Evolutionary conservation across 2,113 vertebrate genomes (phyloP).

Genomic region (Empidonax traillii): DNA sequence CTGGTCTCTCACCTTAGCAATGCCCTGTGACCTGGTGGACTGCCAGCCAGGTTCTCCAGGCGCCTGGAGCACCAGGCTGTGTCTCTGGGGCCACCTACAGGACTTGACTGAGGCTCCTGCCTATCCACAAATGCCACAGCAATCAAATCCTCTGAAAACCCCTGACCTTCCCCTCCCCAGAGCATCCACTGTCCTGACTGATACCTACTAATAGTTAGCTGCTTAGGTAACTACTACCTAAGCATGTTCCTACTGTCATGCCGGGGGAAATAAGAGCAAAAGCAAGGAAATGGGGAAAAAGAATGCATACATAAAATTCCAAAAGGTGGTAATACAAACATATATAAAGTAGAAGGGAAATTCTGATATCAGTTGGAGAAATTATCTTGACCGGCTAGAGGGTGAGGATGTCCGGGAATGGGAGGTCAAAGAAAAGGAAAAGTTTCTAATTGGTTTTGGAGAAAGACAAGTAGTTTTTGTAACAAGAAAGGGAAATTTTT

Average conservation of each 20-base stretch:
- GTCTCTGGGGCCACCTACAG: background rate
- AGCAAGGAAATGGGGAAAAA: background rate
- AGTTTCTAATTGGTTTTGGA: background rate
- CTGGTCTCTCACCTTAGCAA: background rate
- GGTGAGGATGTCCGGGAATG: background rate
- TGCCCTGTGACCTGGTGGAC: too few relatives aligned
- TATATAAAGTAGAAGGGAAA: background rate
- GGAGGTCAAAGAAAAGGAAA: background rate
- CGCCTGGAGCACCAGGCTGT: background rate
- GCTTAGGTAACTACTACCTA: too few relatives aligned
- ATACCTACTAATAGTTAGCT: too few relatives aligned
- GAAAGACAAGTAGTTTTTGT: background rate
- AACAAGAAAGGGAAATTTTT: fast-evolving
- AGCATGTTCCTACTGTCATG: background rate
- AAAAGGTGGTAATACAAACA: background rate
- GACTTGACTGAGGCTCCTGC: background rate
- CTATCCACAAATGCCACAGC: background rate
- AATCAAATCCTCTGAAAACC: background rate
- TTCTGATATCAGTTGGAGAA: background rate
- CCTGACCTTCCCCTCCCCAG: background rate
- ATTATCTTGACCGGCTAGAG: background rate
- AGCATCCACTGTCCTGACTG: background rate
- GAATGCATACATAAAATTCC: background rate
- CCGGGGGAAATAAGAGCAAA: background rate
- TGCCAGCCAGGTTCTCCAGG: too few relatives aligned